Percentiles rank a stretch among this genome's conserved stretches.
Conservation (phyloP, 92 coral and sea anemone species). For the Phenganax subtilis region DNA sequence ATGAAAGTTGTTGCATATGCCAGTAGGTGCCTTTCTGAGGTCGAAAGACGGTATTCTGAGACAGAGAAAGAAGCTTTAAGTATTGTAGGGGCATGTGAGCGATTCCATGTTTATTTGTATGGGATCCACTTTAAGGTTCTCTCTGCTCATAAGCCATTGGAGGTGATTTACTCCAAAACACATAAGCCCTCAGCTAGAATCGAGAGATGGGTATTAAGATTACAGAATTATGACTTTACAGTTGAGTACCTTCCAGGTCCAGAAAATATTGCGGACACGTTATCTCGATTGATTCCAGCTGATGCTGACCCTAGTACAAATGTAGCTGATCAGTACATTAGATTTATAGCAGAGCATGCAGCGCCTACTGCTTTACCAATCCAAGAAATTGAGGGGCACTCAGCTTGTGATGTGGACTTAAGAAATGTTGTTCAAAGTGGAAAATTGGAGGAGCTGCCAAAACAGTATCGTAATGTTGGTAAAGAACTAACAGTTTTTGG, state of each 20-base stretch:
- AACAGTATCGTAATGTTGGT: conserved; percentile 28
- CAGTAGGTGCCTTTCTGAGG: conserved; percentile 47
- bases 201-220: conserved; percentile 49
- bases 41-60: conserved; percentile 51
- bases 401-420: conserved; percentile 35
- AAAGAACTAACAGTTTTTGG: conserved; percentile 33
- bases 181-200: conserved; percentile 43
- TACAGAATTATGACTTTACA: conserved; percentile 44
- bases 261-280: conserved; percentile 30
- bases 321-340: conserved; percentile 41
- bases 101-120: conserved; percentile 32
- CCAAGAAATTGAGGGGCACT: conserved; percentile 49
- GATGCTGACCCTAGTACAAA: conserved; percentile 23
- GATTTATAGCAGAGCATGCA: conserved; percentile 41
- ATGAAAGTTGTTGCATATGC: conserved; percentile 41
- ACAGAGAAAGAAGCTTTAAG: conserved; percentile 49
- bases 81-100: conserved; percentile 44
- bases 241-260: conserved; percentile 37
- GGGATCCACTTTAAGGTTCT: conserved; percentile 25
- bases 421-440: conserved; percentile 33
- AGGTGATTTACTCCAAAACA: conserved; percentile 28
- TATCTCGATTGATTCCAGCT: conserved; percentile 36
- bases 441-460: conserved; percentile 36
- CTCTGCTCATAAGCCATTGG: conserved; percentile 47
- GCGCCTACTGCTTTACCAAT: conserved; percentile 58